Percentiles rank a stretch among this genome's conserved stretches.
Evolutionary conservation across 92 coral and sea anemone genomes (phyloP).

Genomic region (Parazoanthus swiftii): DNA sequence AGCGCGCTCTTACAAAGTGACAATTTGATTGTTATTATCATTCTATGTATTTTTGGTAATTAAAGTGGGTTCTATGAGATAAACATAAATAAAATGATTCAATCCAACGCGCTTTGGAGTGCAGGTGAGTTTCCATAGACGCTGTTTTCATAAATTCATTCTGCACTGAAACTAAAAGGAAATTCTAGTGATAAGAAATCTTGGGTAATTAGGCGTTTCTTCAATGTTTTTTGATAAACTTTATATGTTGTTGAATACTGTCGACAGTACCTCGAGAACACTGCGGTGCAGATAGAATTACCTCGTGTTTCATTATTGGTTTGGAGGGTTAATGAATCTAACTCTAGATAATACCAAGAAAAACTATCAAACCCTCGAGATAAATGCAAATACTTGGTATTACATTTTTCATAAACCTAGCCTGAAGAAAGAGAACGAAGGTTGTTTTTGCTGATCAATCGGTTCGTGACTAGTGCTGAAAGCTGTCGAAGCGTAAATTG

Average conservation of each 20-base stretch:
- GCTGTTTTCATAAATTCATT: background rate
- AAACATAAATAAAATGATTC: background rate
- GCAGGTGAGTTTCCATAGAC: slow-evolving; percentile 1
- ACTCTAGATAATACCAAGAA: background rate
- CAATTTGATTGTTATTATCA: background rate
- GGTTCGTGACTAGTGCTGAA: background rate
- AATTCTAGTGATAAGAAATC: background rate
- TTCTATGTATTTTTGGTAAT: background rate
- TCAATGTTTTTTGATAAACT: background rate
- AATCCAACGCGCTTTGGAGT: background rate
- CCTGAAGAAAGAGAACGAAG: background rate
- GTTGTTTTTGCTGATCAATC: background rate
- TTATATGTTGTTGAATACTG: background rate
- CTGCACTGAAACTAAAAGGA: background rate
- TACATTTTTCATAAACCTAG: background rate
- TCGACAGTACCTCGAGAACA: background rate
- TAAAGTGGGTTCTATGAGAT: background rate
- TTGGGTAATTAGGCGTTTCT: background rate
- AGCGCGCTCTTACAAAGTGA: background rate
- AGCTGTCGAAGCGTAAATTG: slow-evolving; percentile 13
- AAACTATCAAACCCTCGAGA: background rate
- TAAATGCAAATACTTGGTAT: background rate
- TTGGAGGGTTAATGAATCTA: background rate
- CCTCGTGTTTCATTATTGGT: background rate
- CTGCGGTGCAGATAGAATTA: background rate